Conservation (phyloP, 1,140 invertebrate species). For the Neotoxoptera formosana region DNA sequence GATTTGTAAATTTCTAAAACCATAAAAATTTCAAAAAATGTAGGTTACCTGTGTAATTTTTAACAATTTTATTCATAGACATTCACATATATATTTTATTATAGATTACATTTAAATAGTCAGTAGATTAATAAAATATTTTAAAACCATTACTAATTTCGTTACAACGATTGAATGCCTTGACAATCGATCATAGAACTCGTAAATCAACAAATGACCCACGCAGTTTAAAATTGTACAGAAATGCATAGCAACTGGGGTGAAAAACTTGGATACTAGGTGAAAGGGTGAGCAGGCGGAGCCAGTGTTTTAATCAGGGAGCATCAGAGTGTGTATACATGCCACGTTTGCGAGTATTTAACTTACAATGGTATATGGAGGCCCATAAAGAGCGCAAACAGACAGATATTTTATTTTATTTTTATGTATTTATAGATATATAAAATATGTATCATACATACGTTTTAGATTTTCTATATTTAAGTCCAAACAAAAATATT, state of each 20-base stretch:
- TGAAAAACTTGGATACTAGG: background rate
- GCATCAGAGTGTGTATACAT: background rate
- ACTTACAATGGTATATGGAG: background rate
- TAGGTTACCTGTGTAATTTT: background rate
- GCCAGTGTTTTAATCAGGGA: background rate
- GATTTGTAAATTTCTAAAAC: background rate
- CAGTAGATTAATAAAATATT: background rate
- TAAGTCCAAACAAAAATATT: background rate
- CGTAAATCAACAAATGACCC: background rate
- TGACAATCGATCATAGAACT: no score
- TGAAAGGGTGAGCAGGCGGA: background rate
- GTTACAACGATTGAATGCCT: background rate
- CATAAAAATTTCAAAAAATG: background rate
- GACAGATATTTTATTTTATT: background rate
- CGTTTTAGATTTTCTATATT: background rate
- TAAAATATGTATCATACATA: background rate
- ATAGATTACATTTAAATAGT: background rate
- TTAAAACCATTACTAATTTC: background rate
- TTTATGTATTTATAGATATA: background rate
- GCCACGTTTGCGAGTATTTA: background rate
- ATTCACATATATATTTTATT: no score
- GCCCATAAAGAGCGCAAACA: background rate
- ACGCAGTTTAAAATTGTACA: background rate
- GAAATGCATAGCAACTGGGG: background rate
- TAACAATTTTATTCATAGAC: no score